These are phyloP conservation scores for Drosophila persimilis DNA, from an alignment of 1,140 invertebrate species.

Conservation along the genomic window DNA sequence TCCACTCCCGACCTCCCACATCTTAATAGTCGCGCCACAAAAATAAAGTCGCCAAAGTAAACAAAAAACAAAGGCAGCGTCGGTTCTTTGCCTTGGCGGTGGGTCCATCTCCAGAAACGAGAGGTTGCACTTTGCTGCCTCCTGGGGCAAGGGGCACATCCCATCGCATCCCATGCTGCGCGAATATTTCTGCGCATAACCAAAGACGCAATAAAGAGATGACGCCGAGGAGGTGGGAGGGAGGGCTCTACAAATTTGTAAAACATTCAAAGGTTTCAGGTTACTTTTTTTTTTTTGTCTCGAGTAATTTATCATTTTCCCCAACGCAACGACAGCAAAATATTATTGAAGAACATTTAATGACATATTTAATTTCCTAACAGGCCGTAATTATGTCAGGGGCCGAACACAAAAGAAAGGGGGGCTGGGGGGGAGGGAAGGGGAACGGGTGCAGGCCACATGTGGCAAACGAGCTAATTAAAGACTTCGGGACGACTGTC, in stretches of 20 bases:
- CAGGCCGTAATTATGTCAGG: slow-evolving; percentile 69
- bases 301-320: slow-evolving; percentile 40
- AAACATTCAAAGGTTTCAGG: slow-evolving; percentile 9
- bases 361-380: slow-evolving; percentile 64
- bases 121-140: slow-evolving; percentile 43
- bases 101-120: slow-evolving; percentile 28
- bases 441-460: slow-evolving; percentile 28
- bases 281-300: slow-evolving; percentile 15
- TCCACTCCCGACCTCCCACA: slow-evolving; percentile 69
- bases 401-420: slow-evolving; percentile 19
- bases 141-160: slow-evolving; percentile 24
- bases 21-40: slow-evolving; percentile 39
- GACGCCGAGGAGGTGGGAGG: not conserved
- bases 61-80: slow-evolving; percentile 37
- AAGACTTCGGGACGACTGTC: slow-evolving; percentile 42
- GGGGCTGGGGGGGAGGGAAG: too few species aligned
- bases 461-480: slow-evolving; percentile 70
- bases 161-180: slow-evolving; percentile 45
- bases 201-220: slow-evolving; percentile 50
- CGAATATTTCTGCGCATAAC: slow-evolving; percentile 48
- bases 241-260: slow-evolving; percentile 10
- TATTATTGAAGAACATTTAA: slow-evolving; percentile 55
- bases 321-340: slow-evolving; percentile 3
- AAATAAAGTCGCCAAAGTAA: slow-evolving; percentile 58
- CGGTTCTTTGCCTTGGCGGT: slow-evolving; percentile 14